Evolutionary conservation across 2,113 vertebrate species (phyloP), one percentile per base, ranked within the genome.

Genomic region (Bettongia penicillata): DNA sequence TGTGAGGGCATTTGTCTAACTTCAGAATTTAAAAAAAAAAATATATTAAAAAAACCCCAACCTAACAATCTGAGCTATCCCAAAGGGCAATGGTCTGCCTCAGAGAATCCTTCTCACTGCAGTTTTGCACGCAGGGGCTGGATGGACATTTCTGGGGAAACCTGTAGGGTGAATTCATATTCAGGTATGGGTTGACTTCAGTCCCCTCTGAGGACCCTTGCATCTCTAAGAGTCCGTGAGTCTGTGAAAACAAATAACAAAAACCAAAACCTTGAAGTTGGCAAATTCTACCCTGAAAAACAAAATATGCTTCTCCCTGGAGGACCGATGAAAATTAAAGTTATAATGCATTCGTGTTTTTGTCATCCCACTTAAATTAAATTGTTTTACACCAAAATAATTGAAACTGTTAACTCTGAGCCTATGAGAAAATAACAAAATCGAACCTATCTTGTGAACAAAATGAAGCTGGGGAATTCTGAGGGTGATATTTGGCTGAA

Each of bases 301-400:
- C 68, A 43, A 8, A 84, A 23, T 7, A 23, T 43, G 37, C n/a
- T 43, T 84, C 68, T 84, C 68, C 68, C 68, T 23, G 19, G n/a
- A 84, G 68, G 68, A 84, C n/a, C 0, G 19, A 84, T 43, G 68
- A 43, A 84, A 84, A 84, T 84, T 84, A 84, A 84, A 84, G n/a
- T 84, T 84, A 84, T 84, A 84, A 84, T 84, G 68, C 68, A 84
- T 84, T 84, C n/a, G 43, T 84, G 68, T 84, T 84, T 84, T 43
- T 84, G 68, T 84, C 68, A 84, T 84, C n/a, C n/a, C 68, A 84
- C 68, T 84, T 84, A 84, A 84, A 84, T 84, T 84, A 84, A 84
- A 84, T 84, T 84, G 68, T 84, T 84, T 84, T 84, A 84, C 68
- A 84, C n/a, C 68, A 84, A 84, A 84, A 84, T 84, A 84, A 84